Evolutionary conservation across 2,113 vertebrate genomes (phyloP).

Genomic region (Megaleporinus macrocephalus): DNA sequence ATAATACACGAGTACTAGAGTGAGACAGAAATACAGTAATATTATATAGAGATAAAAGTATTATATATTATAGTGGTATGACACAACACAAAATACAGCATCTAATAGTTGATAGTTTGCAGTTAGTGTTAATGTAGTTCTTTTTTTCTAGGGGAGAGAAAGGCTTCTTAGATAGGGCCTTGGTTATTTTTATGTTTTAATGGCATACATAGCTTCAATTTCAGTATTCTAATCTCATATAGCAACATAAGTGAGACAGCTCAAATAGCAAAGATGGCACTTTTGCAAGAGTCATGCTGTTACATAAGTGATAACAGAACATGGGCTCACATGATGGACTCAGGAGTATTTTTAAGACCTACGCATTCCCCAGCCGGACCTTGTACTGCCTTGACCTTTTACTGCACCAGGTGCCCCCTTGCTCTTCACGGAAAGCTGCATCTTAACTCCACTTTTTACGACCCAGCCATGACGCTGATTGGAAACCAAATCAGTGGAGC

Average conservation of each 20-base stretch:
- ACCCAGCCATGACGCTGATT: constrained; percentile 2
- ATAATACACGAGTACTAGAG: too few relatives aligned
- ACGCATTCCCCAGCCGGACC: constrained; percentile 33
- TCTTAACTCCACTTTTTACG: constrained; percentile 38
- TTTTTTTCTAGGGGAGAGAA: too few relatives aligned
- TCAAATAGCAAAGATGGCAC: not conserved
- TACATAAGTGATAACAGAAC: not conserved
- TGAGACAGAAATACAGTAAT: too few relatives aligned
- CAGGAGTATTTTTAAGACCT: constrained; percentile 39
- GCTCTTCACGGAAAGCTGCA: constrained; percentile 15
- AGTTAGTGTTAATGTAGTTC: too few relatives aligned
- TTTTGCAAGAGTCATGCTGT: not conserved
- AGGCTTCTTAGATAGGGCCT: too few relatives aligned
- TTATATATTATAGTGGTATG: too few relatives aligned
- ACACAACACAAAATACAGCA: too few relatives aligned
- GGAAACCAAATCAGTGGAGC: constrained; percentile 29
- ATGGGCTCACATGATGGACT: not conserved
- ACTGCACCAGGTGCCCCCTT: not conserved
- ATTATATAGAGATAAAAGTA: too few relatives aligned
- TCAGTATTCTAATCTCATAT: not conserved
- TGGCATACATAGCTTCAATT: too few relatives aligned
- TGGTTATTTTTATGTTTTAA: too few relatives aligned
- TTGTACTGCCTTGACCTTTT: constrained; percentile 40
- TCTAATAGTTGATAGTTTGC: too few relatives aligned
- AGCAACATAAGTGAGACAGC: not conserved